Evolutionary conservation across 1,140 invertebrate species (phyloP), one percentile per base, ranked within the genome.

Genomic region (Drosophila biarmipes): DNA sequence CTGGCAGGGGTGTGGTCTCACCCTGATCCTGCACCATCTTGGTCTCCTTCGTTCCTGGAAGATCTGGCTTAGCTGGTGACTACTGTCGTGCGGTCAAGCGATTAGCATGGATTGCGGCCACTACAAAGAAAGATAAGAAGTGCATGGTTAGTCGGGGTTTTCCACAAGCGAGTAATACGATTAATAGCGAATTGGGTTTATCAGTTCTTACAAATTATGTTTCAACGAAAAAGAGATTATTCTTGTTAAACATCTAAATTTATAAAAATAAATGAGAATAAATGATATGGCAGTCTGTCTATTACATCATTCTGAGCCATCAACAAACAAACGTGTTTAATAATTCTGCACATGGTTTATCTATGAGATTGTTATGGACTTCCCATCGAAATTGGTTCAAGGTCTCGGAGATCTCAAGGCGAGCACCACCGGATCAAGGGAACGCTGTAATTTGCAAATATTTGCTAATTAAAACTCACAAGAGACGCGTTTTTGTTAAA

Each of bases 401-500:
- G 81, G 82, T 66, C 82, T 24, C 42, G 27, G 19, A 8, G 52
- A 46, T 56, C 61, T 56, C 73, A 86, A 87, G 82, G 82, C 48
- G 40, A 75, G 31, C 38, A 35, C 57, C 62, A 35, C 73, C 29
- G 49, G 58, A 56, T 46, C 68, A 52, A 38, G 43, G 43, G 35
- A 46, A 46, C 58, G 42, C 42, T 69, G 76, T 69, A 71, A 80
- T 89, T 89, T 84, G 84, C 84, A 89, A 89, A 89, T 90, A 84
- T 89, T 84, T 89, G 84, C 64, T 89, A 89, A 89, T 89, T 89
- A 89, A 77, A 79, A 46, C 49, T 38, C 66, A 48, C 63, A 46
- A 69, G 51, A 56, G 35, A 38, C 49, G 46, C 71, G 71, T 53
- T 15, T 55, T 62, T 46, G 43, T 43, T 54, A 46, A 64, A 61